phyloP scores from a whole-genome alignment of 2,797 vertebrate species.

The Platalea minor region DNA sequence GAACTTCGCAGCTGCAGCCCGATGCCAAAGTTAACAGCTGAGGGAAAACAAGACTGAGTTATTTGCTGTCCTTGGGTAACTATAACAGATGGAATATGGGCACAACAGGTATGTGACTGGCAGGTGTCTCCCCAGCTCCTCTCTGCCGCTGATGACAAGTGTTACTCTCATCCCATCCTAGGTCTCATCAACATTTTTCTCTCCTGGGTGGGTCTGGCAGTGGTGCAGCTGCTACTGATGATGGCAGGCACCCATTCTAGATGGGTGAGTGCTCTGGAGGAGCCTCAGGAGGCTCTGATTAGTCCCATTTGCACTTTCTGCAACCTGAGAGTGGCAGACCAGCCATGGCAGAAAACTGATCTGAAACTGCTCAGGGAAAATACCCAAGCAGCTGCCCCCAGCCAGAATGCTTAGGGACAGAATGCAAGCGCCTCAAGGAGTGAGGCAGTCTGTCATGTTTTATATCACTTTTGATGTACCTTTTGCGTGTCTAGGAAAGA shows the following conservation, averaged over 20 bases:
- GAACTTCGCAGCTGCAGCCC: not conserved
- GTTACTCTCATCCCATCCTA: not conserved
- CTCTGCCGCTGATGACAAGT: not conserved
- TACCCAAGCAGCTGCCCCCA: not conserved
- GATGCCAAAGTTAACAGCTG: not conserved
- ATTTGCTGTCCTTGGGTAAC: not conserved
- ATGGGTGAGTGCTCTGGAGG: not conserved
- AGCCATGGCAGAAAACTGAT: not conserved
- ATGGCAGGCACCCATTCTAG: not conserved
- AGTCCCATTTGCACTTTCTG: not conserved
- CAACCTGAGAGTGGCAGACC: not conserved
- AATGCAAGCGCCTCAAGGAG: fast-evolving
- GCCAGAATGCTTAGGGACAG: not conserved
- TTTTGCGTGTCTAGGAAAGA: not conserved
- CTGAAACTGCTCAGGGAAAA: not conserved
- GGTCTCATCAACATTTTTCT: not conserved
- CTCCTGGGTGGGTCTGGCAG: not conserved
- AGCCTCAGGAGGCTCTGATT: not conserved
- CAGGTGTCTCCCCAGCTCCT: not conserved
- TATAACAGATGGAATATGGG: not conserved
- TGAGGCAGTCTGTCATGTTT: not conserved
- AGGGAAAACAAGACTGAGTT: not conserved
- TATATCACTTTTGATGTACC: not conserved
- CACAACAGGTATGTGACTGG: not conserved
- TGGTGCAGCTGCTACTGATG: not conserved